Evolutionary conservation across 2,797 vertebrate species (phyloP).

Genomic region (Pempheris klunzingeri): DNA sequence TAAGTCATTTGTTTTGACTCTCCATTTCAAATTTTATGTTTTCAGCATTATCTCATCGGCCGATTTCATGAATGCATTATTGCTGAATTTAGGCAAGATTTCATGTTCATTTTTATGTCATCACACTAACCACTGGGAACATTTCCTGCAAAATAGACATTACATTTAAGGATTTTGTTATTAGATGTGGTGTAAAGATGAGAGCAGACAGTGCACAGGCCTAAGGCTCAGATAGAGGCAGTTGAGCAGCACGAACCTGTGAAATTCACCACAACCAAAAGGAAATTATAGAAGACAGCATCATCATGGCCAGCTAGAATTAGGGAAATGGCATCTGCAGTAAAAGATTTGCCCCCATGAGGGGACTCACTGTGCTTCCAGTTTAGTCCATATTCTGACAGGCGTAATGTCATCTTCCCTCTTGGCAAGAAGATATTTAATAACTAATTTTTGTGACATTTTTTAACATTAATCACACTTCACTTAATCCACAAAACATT

Average conservation of each 20-base stretch:
- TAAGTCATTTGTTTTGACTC: background rate
- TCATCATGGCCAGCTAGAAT: background rate
- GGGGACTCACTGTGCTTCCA: background rate
- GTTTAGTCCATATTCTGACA: background rate
- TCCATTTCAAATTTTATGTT: background rate
- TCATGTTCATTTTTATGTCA: background rate
- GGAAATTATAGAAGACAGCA: slow-evolving; percentile 26
- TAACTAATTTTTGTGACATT: background rate
- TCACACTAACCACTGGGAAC: background rate
- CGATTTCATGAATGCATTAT: background rate
- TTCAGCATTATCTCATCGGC: background rate
- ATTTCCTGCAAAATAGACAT: slow-evolving; percentile 32
- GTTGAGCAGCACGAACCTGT: slow-evolving; percentile 20
- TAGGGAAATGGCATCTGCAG: background rate
- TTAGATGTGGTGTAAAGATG: slow-evolving; percentile 6
- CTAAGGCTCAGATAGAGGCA: slow-evolving; percentile 13
- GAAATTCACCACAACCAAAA: slow-evolving; percentile 37
- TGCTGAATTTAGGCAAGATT: background rate
- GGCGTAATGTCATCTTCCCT: background rate
- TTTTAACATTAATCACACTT: background rate
- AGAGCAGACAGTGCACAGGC: slow-evolving; percentile 8
- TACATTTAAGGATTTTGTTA: slow-evolving; percentile 12
- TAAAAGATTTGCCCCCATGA: background rate
- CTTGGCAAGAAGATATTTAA: slow-evolving; percentile 7
- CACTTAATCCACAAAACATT: background rate